Evolutionary conservation across 2,888 invertebrate genomes (phyloP), one percentile per base, ranked within the genome.

Genomic region (Axea sp.): DNA sequence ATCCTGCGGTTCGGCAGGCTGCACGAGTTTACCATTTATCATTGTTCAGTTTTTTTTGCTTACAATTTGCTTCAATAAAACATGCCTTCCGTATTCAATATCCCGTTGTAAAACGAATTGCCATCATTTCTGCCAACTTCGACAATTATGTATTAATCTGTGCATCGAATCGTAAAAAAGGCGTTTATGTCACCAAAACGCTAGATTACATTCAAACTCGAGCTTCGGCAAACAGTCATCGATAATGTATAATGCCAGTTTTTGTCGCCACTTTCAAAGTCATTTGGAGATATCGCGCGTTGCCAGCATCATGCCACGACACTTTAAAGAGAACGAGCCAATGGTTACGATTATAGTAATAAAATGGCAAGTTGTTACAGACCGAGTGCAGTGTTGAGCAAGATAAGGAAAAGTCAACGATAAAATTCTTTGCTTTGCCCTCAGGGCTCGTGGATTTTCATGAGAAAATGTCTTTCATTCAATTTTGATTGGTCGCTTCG

Each of bases 341-440:
- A 59, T 39, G 33, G 57, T 49, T 67, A 51, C 59, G 68, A 68
- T 51, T 59, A 33, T 55, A 26, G 51, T 19, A 57, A 68, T 59
- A 49, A 68, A 68, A 60, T 26, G 51, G 35, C 43, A 28, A 43
- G 60, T 33, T 47, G 59, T 30, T 47, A 8, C 37, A 19, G 9
- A 9, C 19, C 17, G 19, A 14, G 5, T 9, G n/a, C n/a, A n/a
- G n/a, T n/a, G n/a, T n/a, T n/a, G n/a, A 17, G 14, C 59, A 17
- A 28, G 49, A 33, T 47, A 47, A 47, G 47, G 31, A 47, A 41
- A 41, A 22, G 41, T 24, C 24, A 12, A 41, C 41, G 41, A 11
- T 24, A 24, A 41, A 15, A 41, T 41, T 41, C 37, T 37, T 37
- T 19, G 37, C 19, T 37, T 37, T 37, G 37, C 8, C 37, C 19